These are phyloP conservation scores for Catostylus mosaicus DNA, from an alignment of 30 jellyfish, hydroid and myxozoan genomes.

Conservation along the genomic window DNA sequence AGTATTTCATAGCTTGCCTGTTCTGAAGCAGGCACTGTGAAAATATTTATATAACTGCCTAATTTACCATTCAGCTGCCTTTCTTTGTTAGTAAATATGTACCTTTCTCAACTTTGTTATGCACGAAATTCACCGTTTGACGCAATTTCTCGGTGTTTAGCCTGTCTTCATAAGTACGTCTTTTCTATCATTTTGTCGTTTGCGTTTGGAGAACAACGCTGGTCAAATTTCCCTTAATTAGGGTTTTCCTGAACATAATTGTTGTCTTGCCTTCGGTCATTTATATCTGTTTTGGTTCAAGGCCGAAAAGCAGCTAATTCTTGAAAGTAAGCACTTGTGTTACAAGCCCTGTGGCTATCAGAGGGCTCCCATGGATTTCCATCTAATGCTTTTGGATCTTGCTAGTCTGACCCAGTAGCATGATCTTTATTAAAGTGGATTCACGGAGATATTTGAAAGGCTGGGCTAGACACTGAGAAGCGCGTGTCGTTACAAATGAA, in stretches of 20 bases:
- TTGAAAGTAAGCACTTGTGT: background rate
- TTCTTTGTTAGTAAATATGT: background rate
- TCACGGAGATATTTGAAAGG: background rate
- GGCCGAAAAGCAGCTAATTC: background rate
- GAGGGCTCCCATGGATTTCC: slow-evolving; percentile 23
- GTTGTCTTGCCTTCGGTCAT: slow-evolving; percentile 2
- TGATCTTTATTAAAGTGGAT: slow-evolving; percentile 1
- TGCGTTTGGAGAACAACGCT: background rate
- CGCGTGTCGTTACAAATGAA: background rate
- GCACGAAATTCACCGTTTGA: slow-evolving; percentile 5
- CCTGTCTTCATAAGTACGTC: background rate
- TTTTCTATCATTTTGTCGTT: background rate
- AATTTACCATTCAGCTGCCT: background rate
- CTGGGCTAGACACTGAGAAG: background rate
- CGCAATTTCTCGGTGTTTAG: background rate
- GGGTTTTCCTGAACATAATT: slow-evolving; percentile 14
- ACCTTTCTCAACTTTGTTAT: background rate
- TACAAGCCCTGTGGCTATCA: slow-evolving; percentile 41
- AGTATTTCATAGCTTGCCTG: background rate
- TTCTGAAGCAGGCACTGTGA: background rate
- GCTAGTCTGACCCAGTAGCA: slow-evolving; percentile 14
- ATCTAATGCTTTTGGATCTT: slow-evolving; percentile 2
- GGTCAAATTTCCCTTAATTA: background rate
- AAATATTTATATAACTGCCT: background rate
- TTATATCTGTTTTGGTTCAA: slow-evolving; percentile 2